A percentile compares a stretch with the other conserved stretches of the same genome.
Evolutionary conservation across 2,797 vertebrate species (phyloP).

Genomic region (Thunnus albacares): DNA sequence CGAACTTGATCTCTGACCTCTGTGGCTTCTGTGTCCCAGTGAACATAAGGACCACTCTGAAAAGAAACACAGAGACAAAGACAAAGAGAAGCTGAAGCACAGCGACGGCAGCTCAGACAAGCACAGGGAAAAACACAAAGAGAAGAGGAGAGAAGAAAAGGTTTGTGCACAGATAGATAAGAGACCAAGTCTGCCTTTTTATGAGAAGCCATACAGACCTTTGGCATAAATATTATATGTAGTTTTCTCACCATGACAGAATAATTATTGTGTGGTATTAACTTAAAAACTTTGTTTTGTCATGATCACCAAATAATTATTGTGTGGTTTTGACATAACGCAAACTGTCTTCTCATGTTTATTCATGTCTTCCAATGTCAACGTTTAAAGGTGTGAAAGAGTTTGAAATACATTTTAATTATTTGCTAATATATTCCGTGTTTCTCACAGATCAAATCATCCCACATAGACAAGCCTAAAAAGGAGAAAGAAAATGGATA

Average conservation of each 20-base stretch:
- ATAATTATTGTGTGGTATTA: background rate
- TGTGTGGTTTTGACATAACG: background rate
- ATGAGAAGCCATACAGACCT: background rate
- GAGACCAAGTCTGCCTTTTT: background rate
- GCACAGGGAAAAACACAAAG: conserved; percentile 88
- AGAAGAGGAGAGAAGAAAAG: conserved; percentile 94
- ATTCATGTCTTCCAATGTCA: background rate
- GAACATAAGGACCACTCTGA: conserved; percentile 95
- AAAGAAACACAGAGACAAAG: conserved; percentile 96
- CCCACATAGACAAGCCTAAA: conserved; percentile 90
- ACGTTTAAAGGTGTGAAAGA: conserved; percentile 2
- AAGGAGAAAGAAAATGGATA: conserved; percentile 97
- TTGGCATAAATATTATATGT: background rate
- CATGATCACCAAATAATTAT: background rate
- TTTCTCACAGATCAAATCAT: conserved; percentile 86
- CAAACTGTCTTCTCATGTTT: background rate
- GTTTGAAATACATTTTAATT: background rate
- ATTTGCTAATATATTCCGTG: conserved; percentile 2
- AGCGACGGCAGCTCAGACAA: conserved; percentile 90
- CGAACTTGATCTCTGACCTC: conserved; percentile 60
- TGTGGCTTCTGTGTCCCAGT: conserved; percentile 79
- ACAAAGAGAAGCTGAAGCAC: conserved; percentile 88
- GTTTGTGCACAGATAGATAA: conserved; percentile 68
- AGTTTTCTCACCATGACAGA: background rate
- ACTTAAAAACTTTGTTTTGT: conserved; percentile 2